Evolutionary conservation across 2,797 vertebrate genomes (phyloP), one percentile per base, ranked within the genome.

Genomic region (Falco biarmicus): DNA sequence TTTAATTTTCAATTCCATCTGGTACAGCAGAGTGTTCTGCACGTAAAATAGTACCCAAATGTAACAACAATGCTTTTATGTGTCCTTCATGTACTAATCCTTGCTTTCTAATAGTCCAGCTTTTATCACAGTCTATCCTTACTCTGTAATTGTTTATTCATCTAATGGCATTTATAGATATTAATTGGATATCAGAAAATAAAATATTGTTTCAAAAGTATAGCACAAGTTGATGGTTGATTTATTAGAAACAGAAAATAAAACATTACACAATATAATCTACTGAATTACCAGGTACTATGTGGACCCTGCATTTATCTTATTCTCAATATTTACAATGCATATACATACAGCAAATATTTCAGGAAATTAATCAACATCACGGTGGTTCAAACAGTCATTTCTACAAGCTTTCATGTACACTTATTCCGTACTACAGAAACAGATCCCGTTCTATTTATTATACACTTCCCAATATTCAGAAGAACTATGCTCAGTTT

Each of bases 1-100:
- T 48, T 78, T 71, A 51, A 79, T 89, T 95, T 91, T 92, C 68
- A 91, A 88, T 39, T 88, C 65, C 82, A 95, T 94, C 84, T 95
- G 80, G 77, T 87, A 79, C 15, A 82, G 61, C 28, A 70, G 45
- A 34, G 25, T 48, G 77, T 63, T 81, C 21, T 60, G 34, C 39
- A 54, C 51, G 87, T 87, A 84, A 91, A 90, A 82, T 28, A 84
- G 79, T 85, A 60, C 37, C 92, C 65, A 84, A 57, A 89, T 28
- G 13, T 74, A 94, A 73, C 31, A 79, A 11, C 47, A 76, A 17
- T 7, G 10, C 6, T n/a, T 86, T 87, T 41, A 64, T 43, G 10
- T 39, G 39, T 9, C 45, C 47, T 53, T 28, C 69, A 28, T 32
- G 18, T 77, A 41, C 24, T 51, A 54, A 76, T 59, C 32, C 80